Percentiles rank a stretch among this genome's conserved stretches.
Conservation (phyloP, 2,888 invertebrate genomes). For the Drosophila maculinotata region DNA sequence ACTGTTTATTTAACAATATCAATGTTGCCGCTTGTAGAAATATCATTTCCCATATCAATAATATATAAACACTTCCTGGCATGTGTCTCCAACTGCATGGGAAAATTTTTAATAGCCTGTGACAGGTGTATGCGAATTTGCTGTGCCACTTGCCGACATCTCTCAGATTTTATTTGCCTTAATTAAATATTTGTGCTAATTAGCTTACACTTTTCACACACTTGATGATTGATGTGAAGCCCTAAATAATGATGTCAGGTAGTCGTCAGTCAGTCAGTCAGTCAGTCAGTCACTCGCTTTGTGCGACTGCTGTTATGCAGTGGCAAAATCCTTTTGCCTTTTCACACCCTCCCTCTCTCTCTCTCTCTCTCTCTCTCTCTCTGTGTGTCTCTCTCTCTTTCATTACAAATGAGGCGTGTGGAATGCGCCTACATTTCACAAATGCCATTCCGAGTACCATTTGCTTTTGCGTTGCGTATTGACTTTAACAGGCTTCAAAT, state of each 20-base stretch:
- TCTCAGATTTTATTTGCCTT: conserved; percentile 68
- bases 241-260: conserved; percentile 68
- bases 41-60: no score
- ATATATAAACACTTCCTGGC: no score
- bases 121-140: conserved; percentile 9
- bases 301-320: conserved; percentile 1
- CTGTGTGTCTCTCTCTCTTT: neutral
- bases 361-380: neutral
- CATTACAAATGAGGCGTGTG: conserved; percentile 35
- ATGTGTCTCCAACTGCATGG: neutral
- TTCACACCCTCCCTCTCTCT: neutral
- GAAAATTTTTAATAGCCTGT: no score
- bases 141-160: conserved; percentile 40
- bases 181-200: conserved; percentile 78
- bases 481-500: conserved; percentile 51
- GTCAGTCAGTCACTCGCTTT: neutral
- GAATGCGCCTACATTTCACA: conserved; percentile 36
- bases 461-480: conserved; percentile 30
- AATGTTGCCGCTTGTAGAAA: no score
- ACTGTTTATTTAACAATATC: no score
- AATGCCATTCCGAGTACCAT: conserved; percentile 42
- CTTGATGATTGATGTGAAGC: conserved; percentile 66
- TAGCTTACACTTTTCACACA: conserved; percentile 68
- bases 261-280: conserved; percentile 19
- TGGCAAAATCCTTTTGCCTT: neutral